These are phyloP conservation scores for Drosophila falleni DNA, from an alignment of 2,888 invertebrate species.

Conservation along the genomic window DNA sequence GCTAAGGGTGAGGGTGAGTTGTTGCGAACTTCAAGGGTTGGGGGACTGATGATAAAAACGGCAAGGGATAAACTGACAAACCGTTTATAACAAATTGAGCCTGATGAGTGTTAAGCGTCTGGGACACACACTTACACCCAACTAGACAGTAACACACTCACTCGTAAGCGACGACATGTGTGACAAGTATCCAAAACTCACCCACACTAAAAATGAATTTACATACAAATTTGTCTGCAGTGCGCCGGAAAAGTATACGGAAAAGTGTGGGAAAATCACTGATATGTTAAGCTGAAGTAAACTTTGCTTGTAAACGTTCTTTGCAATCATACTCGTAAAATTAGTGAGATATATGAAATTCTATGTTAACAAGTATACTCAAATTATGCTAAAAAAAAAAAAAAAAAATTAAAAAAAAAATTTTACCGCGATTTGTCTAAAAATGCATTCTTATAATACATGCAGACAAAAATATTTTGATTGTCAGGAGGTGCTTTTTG, in stretches of 20 bases:
- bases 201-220: slow-evolving; percentile 58
- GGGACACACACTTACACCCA: slow-evolving; percentile 36
- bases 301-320: slow-evolving; percentile 5
- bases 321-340: slow-evolving; percentile 3
- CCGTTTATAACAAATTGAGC: slow-evolving; percentile 78
- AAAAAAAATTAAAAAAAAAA: background rate
- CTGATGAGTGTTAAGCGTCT: slow-evolving; percentile 76
- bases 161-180: slow-evolving; percentile 66
- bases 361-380: background rate
- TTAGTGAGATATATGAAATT: background rate
- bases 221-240: slow-evolving; percentile 77
- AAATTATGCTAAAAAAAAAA: background rate
- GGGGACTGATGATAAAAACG: slow-evolving; percentile 55
- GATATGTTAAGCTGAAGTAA: slow-evolving; percentile 23
- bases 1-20: slow-evolving; percentile 17
- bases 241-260: slow-evolving; percentile 33
- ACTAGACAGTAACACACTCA: slow-evolving; percentile 28
- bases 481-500: no score
- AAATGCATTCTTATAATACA: no score
- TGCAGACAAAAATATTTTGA: no score
- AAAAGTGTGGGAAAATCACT: slow-evolving; percentile 49
- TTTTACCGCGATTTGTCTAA: no score
- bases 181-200: slow-evolving; percentile 62
- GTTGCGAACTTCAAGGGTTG: slow-evolving; percentile 19
- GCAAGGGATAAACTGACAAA: slow-evolving; percentile 65